A percentile compares a stretch with the other conserved stretches of the same genome.
These are phyloP conservation scores for Hirundo rustica DNA, from an alignment of 2,797 vertebrate species.

Conservation along the genomic window DNA sequence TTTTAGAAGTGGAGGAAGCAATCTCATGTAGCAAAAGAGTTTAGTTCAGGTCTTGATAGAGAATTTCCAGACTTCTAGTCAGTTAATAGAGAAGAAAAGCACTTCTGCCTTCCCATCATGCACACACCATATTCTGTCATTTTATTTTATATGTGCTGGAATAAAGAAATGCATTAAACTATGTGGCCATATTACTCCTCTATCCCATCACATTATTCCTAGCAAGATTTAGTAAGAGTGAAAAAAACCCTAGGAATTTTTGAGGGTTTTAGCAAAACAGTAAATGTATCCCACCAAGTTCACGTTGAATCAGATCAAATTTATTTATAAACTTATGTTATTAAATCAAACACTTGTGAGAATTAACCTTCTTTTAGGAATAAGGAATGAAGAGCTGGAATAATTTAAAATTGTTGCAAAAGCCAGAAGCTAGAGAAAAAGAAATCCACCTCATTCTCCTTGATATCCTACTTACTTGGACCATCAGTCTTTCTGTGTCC, in stretches of 20 bases:
- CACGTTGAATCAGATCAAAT: background rate
- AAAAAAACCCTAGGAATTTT: background rate
- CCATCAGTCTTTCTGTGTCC: background rate
- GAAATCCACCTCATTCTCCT: background rate
- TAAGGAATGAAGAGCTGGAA: background rate
- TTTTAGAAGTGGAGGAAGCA: slow-evolving; percentile 14
- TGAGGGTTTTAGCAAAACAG: background rate
- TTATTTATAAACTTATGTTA: background rate
- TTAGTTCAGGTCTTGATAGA: slow-evolving; percentile 43
- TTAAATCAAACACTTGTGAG: background rate
- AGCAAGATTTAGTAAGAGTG: background rate
- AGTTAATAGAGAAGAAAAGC: slow-evolving; percentile 1
- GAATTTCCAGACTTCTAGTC: background rate
- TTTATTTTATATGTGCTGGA: background rate
- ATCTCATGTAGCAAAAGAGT: slow-evolving; percentile 5
- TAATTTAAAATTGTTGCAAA: background rate
- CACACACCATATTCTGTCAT: background rate
- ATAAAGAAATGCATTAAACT: background rate
- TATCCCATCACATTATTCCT: background rate
- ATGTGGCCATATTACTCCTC: background rate
- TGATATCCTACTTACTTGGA: background rate
- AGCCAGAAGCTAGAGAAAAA: background rate
- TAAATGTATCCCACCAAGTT: background rate
- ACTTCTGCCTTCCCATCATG: background rate
- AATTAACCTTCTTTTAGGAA: background rate